Evolutionary conservation across 92 coral and sea anemone species (phyloP), one percentile per base, ranked within the genome.

Genomic region (Actinostola sp.): DNA sequence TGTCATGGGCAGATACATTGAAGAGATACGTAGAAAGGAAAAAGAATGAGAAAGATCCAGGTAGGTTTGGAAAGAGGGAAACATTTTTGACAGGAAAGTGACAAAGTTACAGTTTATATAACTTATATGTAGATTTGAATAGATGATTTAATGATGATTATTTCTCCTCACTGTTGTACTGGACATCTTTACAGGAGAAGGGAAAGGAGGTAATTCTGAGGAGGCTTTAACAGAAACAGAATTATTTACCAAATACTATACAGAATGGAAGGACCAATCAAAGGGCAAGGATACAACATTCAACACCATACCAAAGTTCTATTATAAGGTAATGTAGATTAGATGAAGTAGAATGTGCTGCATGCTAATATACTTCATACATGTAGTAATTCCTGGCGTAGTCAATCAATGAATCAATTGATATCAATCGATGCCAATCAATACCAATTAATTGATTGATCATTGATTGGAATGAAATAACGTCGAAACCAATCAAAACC

Each of bases 291-390:
- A 86, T 31, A 73, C 79, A 29, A 86, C 84, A 34, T 94, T 79
- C 26, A 67, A 82, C 42, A 82, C 89, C 5, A 94, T 94, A 26
- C 98, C 98, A 35, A 85, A 96, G 61, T 94, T 94, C 72, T 94
- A 94, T 72, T 91, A 82, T 60, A 94, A 94, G 95, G 98, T 93
- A 73, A 2, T n/a, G 33, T 35, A 26, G 45, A 39, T 14, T 39
- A 7, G 45, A 39, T 39, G 14, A 7, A 14, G 7, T 7, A 7
- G 45, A 39, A 39, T 39, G 14, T 39, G 45, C 7, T 39, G n/a
- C n/a, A n/a, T n/a, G n/a, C n/a, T n/a, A n/a, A n/a, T n/a, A n/a
- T n/a, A n/a, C n/a, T n/a, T n/a, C n/a, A n/a, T n/a, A n/a, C n/a
- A n/a, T n/a, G n/a, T n/a, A n/a, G n/a, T n/a, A n/a, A n/a, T n/a